Base-by-base conservation (phyloP, 2,113 vertebrate species). In the Abramis brama region DNA sequence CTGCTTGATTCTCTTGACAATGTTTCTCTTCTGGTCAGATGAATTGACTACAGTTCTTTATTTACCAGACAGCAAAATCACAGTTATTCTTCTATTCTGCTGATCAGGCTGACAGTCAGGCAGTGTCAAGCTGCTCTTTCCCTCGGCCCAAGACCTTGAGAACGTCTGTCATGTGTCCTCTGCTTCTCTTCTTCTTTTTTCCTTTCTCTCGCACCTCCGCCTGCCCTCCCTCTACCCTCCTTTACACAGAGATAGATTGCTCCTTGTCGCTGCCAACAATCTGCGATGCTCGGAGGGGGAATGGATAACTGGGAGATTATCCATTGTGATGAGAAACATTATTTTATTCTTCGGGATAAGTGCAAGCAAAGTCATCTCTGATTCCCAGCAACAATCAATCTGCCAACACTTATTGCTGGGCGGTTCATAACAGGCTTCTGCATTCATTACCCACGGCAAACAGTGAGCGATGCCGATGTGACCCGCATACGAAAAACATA, bases 321-420 rank as follows among this genome's bases (percentile, higher is more conserved):
- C 90, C 83, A 83, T 88, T 87, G 90, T 89, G 87, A 89, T 91
- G 88, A 88, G 85, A 91, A 87, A 86, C 85, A 85, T 90, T 90
- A 88, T 88, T 88, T 86, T 87, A 85, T 91, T 88, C 83, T 87
- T 74, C 11, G 23, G 79, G 85, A 86, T 91, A 86, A 91, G 87
- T 86, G 86, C 87, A 84, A 88, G 87, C 79, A 79, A 84, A 89
- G 88, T 85, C 87, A 84, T 89, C 85, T 89, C 88, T 85, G 83
- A 87, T 89, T 89, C 78, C 23, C 64, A 85, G 87, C 76, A 85
- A 76, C 87, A 87, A 91, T 88, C 90, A 89, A 88, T 88, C 88
- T 85, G 74, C 55, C 33, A 82, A 52, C 80, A 87, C 77, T 87
- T 87, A 89, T 60, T 78, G 71, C 83, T 84, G 59, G 47, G 74